phyloP scores from a whole-genome alignment of 2,113 vertebrate genomes.

The Seriola dumerili region DNA sequence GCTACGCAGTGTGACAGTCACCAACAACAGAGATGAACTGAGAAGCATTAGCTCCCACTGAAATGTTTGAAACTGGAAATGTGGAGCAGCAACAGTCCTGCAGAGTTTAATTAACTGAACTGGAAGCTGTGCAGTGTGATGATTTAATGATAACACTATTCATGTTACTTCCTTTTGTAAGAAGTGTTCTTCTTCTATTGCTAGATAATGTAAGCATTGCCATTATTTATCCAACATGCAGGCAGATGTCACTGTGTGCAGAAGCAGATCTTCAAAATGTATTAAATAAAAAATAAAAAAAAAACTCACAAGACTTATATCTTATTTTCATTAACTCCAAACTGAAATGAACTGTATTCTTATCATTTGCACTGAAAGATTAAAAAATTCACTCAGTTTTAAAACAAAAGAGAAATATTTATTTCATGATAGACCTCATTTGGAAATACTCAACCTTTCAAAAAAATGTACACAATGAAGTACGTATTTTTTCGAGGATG shows the following conservation, averaged over 20 bases:
- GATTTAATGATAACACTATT: slow-evolving; percentile 27
- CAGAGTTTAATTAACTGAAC: slow-evolving; percentile 13
- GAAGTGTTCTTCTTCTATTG: neutral
- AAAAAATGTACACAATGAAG: slow-evolving; percentile 86
- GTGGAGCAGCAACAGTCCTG: neutral
- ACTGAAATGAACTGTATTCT: neutral
- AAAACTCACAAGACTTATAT: too few relatives aligned
- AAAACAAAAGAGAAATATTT: slow-evolving; percentile 86
- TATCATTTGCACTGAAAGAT: neutral
- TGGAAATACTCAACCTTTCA: slow-evolving; percentile 83
- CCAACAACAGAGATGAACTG: neutral
- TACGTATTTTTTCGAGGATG: slow-evolving; percentile 70
- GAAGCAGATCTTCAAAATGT: neutral
- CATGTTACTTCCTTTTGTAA: slow-evolving; percentile 16
- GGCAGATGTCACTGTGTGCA: neutral
- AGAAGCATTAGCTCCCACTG: neutral
- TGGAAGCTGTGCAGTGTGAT: slow-evolving; percentile 16
- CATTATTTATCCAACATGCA: neutral
- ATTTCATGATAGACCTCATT: slow-evolving; percentile 88
- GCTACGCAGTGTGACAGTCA: slow-evolving; percentile 65
- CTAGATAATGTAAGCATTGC: neutral
- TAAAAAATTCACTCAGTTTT: slow-evolving; percentile 7
- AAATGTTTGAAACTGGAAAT: neutral
- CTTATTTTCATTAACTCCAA: too few relatives aligned
- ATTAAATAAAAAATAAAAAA: neutral